Evolutionary conservation across 1,140 invertebrate species (phyloP), one percentile per base, ranked within the genome.

Genomic region (Polypedilum vanderplanki): DNA sequence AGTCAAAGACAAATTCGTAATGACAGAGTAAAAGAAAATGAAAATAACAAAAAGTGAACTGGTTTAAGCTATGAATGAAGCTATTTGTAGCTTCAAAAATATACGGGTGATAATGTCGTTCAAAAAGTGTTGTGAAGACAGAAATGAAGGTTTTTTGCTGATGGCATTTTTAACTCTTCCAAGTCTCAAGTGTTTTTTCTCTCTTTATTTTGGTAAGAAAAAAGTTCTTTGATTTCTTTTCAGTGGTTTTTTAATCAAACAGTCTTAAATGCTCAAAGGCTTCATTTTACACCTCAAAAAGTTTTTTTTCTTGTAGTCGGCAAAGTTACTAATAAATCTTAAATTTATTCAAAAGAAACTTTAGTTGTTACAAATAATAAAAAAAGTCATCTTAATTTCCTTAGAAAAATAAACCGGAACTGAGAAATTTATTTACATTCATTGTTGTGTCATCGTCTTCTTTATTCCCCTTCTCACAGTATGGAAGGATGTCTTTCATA

Each of bases 341-440:
- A 57, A 57, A n/a, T 57, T 12, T 57, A 33, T n/a, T 57, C 46
- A 57, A 57, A 57, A 57, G 46, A 57, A 12, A 57, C 24, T 33
- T 33, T 33, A 33, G 24, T 33, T 33, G 24, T 33, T 33, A 33
- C 24, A 33, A 33, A 33, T 33, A 33, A 33, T 33, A 33, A 33
- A 22, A 70, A 70, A 70, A 70, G 65, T 70, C 65, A 70, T 70
- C 65, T 70, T 20, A 9, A 22, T 70, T 70, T 70, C 65, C 65
- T 18, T 70, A 18, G 18, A 20, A 9, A 70, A 70, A 70, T 20
- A 70, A 70, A 70, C 65, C 65, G 65, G 65, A 70, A 70, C 65
- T 70, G 17, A 20, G 17, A 22, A 70, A 70, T 70, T 70, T 70
- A 70, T 70, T 70, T 70, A 70, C 65, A 22, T 70, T 57, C 46